Percentiles rank a stretch among this genome's conserved stretches.
Evolutionary conservation across 1,140 invertebrate genomes (phyloP).

Genomic region (Drosophila pandora): DNA sequence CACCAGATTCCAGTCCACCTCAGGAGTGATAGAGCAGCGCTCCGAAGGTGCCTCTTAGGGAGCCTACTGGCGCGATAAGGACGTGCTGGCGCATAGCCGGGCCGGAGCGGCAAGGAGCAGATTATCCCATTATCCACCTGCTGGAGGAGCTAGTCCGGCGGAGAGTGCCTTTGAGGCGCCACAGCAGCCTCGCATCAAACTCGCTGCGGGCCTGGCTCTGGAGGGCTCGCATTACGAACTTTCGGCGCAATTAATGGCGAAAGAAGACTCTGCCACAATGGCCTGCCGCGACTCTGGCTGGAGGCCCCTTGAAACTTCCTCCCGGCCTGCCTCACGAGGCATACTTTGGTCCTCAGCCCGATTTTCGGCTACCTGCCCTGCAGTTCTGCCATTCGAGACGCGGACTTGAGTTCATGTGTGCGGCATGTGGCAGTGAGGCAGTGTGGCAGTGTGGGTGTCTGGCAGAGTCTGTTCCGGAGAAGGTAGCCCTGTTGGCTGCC

Average conservation of each 20-base stretch:
- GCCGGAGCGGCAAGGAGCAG: too few relatives aligned
- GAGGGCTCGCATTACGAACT: constrained; percentile 9
- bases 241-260: constrained; percentile 25
- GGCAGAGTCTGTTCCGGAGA: too few relatives aligned
- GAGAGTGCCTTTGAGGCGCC: too few relatives aligned
- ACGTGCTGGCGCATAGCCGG: constrained; percentile 27
- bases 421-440: constrained; percentile 16
- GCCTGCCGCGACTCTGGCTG: not conserved
- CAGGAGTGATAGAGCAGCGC: too few relatives aligned
- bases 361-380: constrained; percentile 23
- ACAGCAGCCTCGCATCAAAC: not conserved
- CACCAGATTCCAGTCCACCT: too few relatives aligned
- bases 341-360: constrained; percentile 21
- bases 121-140: too few relatives aligned
- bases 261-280: constrained; percentile 12
- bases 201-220: not conserved
- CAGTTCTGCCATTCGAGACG: constrained; percentile 1
- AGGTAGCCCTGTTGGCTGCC: constrained; percentile 1
- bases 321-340: constrained; percentile 9
- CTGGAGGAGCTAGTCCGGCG: too few relatives aligned
- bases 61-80: constrained; percentile 11
- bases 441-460: constrained; percentile 1
- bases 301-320: constrained; percentile 28
- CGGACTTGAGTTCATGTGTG: constrained; percentile 27
- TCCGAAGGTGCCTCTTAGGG: not conserved